These are phyloP conservation scores for Sphaeridia pumilis DNA, from an alignment of 2,888 invertebrate genomes.

Conservation along the genomic window DNA sequence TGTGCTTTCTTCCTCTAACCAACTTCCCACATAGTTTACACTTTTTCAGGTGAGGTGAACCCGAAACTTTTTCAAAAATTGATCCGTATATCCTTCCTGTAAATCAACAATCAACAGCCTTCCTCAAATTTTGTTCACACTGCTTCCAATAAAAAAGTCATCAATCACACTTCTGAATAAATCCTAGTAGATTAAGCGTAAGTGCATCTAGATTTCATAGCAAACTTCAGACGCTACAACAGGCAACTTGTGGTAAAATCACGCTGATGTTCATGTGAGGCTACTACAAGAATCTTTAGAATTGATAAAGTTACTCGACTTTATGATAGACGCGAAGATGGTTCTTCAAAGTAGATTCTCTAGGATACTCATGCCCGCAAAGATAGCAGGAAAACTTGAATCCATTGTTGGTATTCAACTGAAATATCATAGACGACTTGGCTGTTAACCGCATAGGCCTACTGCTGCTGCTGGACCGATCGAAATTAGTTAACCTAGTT, in stretches of 20 bases:
- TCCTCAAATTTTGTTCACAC: background rate
- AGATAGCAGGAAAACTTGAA: conserved; percentile 35
- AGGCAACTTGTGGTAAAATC: no score
- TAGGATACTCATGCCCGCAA: conserved; percentile 35
- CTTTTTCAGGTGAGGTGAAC: conserved; percentile 35
- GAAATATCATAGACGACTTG: background rate
- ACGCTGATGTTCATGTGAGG: background rate
- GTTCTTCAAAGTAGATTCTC: conserved; percentile 34
- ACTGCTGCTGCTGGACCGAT: background rate
- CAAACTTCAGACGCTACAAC: no score
- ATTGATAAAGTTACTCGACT: conserved; percentile 19
- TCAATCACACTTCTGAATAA: background rate
- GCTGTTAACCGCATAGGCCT: background rate
- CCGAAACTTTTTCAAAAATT: conserved; percentile 36
- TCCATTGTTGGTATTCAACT: conserved; percentile 7
- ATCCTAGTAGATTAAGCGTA: no score
- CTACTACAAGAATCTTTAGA: background rate
- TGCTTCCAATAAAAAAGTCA: no score
- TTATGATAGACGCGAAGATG: conserved; percentile 36
- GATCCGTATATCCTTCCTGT: conserved; percentile 36
- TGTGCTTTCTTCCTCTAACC: conserved; percentile 34
- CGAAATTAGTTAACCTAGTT: no score
- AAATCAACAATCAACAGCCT: conserved; percentile 21
- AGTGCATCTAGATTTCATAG: no score
- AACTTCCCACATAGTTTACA: conserved; percentile 36